Percentiles rank a stretch among this genome's conserved stretches.
phyloP scores from a whole-genome alignment of 2,888 invertebrate species.

The Syrphus vitripennis region DNA sequence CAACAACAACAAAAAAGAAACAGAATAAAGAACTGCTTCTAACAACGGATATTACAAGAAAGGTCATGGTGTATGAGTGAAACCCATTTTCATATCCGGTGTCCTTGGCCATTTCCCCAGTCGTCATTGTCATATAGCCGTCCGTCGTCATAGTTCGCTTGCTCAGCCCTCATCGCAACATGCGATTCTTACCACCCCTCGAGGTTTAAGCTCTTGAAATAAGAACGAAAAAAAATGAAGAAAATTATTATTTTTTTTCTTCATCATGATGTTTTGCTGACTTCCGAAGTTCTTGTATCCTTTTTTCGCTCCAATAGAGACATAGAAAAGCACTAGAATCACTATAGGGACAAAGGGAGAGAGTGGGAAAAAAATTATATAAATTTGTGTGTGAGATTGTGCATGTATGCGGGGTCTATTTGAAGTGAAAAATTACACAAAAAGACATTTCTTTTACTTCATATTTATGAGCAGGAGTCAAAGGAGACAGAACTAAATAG shows the following conservation, averaged over 20 bases:
- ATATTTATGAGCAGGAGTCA: not conserved
- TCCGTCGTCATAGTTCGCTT: not conserved
- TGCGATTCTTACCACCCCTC: not conserved
- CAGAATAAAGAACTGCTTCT: not conserved
- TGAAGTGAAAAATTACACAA: conserved; percentile 64
- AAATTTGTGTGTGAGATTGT: not conserved
- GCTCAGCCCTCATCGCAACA: not conserved
- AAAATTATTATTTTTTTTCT: conserved; percentile 43
- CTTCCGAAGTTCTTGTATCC: conserved; percentile 54
- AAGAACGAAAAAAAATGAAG: no score
- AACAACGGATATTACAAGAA: conserved; percentile 58
- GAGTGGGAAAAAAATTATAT: not conserved
- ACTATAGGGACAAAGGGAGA: not conserved
- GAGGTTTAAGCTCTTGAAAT: conserved; percentile 38
- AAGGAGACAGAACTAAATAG: not conserved
- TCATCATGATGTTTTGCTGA: conserved; percentile 46
- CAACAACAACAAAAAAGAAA: no score
- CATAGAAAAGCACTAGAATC: not conserved
- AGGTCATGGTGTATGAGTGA: conserved; percentile 63
- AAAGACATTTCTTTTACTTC: conserved; percentile 43
- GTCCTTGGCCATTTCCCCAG: conserved; percentile 32
- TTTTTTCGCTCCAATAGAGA: conserved; percentile 43
- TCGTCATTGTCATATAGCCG: not conserved
- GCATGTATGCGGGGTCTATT: conserved; percentile 8
- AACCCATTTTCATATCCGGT: conserved; percentile 61